Percentiles rank a stretch among this genome's conserved stretches.
These are phyloP conservation scores for Rhyacophila brunnea DNA, from an alignment of 1,140 invertebrate species.

Conservation along the genomic window DNA sequence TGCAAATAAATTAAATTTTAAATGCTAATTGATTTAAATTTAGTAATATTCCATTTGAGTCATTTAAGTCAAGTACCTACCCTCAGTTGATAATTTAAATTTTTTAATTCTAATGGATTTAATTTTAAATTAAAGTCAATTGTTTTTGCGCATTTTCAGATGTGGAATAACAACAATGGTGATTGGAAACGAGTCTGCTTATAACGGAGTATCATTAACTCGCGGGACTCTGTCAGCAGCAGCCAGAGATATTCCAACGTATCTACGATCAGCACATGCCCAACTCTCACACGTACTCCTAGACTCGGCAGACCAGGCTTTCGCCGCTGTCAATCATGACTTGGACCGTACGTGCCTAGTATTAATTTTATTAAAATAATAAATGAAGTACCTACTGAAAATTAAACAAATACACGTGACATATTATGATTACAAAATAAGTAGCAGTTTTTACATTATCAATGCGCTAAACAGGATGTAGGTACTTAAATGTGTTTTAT, in stretches of 20 bases:
- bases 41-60: too few relatives aligned
- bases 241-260: conserved; percentile 54
- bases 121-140: too few relatives aligned
- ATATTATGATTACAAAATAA: too few relatives aligned
- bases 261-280: conserved; percentile 51
- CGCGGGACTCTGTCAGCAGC: conserved; percentile 48
- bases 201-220: conserved; percentile 46
- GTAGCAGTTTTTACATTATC: too few relatives aligned
- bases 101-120: not conserved
- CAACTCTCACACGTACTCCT: conserved; percentile 55
- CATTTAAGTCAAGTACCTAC: too few relatives aligned
- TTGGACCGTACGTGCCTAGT: conserved; percentile 55
- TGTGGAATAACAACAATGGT: conserved; percentile 53
- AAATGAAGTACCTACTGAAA: too few relatives aligned
- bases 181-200: conserved; percentile 54
- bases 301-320: conserved; percentile 53
- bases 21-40: too few relatives aligned
- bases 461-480: too few relatives aligned
- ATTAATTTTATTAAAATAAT: too few relatives aligned
- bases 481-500: too few relatives aligned
- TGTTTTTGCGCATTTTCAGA: conserved; percentile 43
- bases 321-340: conserved; percentile 54
- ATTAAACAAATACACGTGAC: too few relatives aligned
- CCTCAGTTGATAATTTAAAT: not conserved
- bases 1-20: not conserved